Evolutionary conservation across 92 coral and sea anemone species (phyloP), one percentile per base, ranked within the genome.

Genomic region (Palythoa caribaeorum): DNA sequence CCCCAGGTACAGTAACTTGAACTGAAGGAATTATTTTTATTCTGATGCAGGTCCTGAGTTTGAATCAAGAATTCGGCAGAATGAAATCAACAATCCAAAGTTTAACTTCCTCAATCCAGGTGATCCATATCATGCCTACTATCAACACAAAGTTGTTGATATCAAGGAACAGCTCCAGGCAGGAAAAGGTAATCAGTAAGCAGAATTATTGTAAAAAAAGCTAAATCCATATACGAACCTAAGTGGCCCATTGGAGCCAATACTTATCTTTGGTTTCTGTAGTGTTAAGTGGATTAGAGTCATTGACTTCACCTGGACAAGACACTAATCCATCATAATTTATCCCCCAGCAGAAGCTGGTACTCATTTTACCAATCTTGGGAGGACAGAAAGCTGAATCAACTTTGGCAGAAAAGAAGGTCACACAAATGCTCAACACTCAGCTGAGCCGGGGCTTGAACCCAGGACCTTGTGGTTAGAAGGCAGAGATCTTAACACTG

Each of bases 11-110:
- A 1, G 6, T 57, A 62, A 15, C 20, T 0, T 4, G 20, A 17
- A 2, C 6, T n/a, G 17, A 63, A 63, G 5, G 16, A 35, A 48
- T 38, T 36, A 3, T 10, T 20, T 12, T 36, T 70, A 35, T 19
- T n/a, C 37, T 85, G n/a, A 63, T 84, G 51, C 66, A 96, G 99
- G 99, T 28, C 96, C 98, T 20, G 99, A 97, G 51, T 97, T 97
- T 91, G 98, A 97, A 80, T 92, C 98, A 77, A 78, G 99, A 86
- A 97, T 97, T 91, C 87, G 99, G 59, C 98, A 95, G 90, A 97
- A 97, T 95, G 99, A 97, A 89, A 96, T 95, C 50, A 97, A 97
- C 90, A 97, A 97, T 57, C 99, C 99, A 66, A 97, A 97, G 91
- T 97, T 97, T 86, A 97, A 97, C 87, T 97, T 97, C 84, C 91